Percentiles rank a stretch among this genome's conserved stretches.
Conservation (phyloP, 2,113 vertebrate genomes). For the Hippocampus barbouri region DNA sequence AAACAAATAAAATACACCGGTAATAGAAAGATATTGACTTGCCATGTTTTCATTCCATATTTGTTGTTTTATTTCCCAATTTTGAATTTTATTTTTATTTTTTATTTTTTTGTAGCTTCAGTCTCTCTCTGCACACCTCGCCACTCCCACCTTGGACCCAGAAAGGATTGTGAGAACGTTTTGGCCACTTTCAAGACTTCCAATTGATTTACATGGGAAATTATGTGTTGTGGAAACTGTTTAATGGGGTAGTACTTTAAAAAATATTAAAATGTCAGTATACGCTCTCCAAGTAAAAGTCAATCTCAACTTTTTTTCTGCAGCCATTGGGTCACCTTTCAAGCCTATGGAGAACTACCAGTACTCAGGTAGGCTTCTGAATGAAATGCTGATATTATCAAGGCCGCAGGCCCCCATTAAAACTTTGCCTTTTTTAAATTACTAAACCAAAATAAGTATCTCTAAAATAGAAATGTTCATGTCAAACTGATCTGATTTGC, state of each 20-base stretch:
- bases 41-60: neutral
- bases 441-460: neutral
- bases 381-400: neutral
- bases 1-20: neutral
- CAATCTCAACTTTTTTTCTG: conserved; percentile 15
- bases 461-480: neutral
- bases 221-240: neutral
- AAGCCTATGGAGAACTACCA: conserved; percentile 96
- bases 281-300: neutral
- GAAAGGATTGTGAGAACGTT: conserved; percentile 74
- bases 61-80: neutral
- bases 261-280: neutral
- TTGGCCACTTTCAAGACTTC: neutral
- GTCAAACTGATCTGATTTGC: neutral
- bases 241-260: neutral
- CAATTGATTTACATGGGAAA: neutral
- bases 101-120: conserved; percentile 36
- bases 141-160: conserved; percentile 65
- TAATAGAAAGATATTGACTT: neutral
- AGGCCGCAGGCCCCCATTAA: too few relatives aligned
- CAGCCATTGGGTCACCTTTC: conserved; percentile 96
- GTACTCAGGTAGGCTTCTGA: conserved; percentile 83
- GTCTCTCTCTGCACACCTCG: conserved; percentile 64
- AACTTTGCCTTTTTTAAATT: neutral
- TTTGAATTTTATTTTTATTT: neutral